Base-by-base conservation (phyloP, 2,888 invertebrate genomes). In the Oscheius sp. region DNA sequence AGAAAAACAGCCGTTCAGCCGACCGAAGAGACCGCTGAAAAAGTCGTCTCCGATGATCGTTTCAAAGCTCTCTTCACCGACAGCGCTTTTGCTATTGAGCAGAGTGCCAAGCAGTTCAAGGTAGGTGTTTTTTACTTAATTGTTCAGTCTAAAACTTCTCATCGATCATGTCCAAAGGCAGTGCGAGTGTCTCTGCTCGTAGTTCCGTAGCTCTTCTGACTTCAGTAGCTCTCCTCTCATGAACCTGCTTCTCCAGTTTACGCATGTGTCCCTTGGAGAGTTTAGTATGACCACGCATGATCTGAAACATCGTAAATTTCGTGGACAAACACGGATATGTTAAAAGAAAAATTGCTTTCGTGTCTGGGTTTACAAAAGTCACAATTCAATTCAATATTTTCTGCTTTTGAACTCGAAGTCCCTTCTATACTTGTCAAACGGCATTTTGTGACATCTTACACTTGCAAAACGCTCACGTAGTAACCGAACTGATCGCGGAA, bases 51-150 rank as follows among this genome's bases (percentile, higher is more conserved):
- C 2, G 87, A 88, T 59, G 74, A 77, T 21, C 82, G 88, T 42
- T 88, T 88, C 82, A 74, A 78, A 1, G 85, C 88, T 42, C 80
- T 88, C 29, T 87, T 87, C 81, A 85, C 84, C 29, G 81, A 86
- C 70, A 83, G 83, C 42, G 84, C 84, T 3, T 88, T 85, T 60
- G 84, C 86, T 2, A 87, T 88, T 70, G 88, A 88, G 51, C 74
- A 74, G 47, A 74, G 66, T 50, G 37, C 59, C 37, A 74, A 74
- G 42, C 50, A 74, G 11, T 74, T 37, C 60, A 74, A 74, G 74
- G 74, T 66, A 33, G 10, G 1, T 50, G 10, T 35, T 42, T 53
- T 13, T 11, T 29, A 1, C 1, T 13, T 0, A 33, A 0, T n/a
- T 59, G 11, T 37, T 33, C 11, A 1, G 29, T 58, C 29, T 32